Conservation (phyloP, 2,888 invertebrate species). For the Dicycla oo region DNA sequence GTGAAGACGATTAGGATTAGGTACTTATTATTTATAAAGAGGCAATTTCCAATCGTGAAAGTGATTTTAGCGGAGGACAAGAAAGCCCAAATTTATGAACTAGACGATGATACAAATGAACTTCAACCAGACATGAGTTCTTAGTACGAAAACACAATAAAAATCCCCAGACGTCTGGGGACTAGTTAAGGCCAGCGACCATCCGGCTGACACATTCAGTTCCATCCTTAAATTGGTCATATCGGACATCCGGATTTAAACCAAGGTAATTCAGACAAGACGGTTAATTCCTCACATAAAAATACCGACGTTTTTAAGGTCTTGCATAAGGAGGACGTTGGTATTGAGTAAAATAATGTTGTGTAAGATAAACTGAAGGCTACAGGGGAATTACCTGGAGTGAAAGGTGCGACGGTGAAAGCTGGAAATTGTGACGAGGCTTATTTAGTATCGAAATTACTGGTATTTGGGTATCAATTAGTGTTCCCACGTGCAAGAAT, state of each 20-base stretch:
- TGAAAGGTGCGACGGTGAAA: conserved; percentile 54
- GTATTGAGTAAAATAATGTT: conserved; percentile 22
- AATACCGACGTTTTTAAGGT: conserved; percentile 8
- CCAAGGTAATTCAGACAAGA: conserved; percentile 49
- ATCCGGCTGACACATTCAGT: conserved; percentile 50
- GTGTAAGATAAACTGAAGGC: conserved; percentile 33
- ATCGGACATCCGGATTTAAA: conserved; percentile 53
- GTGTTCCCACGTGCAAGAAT: conserved; percentile 34
- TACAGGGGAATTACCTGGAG: conserved; percentile 43
- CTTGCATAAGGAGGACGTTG: conserved; percentile 32
- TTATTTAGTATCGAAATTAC: conserved; percentile 24
- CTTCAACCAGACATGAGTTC: background rate
- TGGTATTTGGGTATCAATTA: conserved; percentile 19
- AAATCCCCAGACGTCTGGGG: conserved; percentile 23
- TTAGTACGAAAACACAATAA: background rate
- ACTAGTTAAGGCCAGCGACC: conserved; percentile 21
- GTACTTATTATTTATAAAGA: background rate
- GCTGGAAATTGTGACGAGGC: conserved; percentile 35
- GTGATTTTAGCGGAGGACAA: background rate
- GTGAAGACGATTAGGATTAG: background rate
- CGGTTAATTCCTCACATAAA: conserved; percentile 36
- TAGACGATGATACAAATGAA: background rate
- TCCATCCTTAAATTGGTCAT: conserved; percentile 49
- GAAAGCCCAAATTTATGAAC: background rate
- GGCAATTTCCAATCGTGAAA: background rate